A percentile compares a stretch with the other conserved stretches of the same genome.
Conservation (phyloP, 1,140 invertebrate species). For the Propsilocerus akamusi region DNA sequence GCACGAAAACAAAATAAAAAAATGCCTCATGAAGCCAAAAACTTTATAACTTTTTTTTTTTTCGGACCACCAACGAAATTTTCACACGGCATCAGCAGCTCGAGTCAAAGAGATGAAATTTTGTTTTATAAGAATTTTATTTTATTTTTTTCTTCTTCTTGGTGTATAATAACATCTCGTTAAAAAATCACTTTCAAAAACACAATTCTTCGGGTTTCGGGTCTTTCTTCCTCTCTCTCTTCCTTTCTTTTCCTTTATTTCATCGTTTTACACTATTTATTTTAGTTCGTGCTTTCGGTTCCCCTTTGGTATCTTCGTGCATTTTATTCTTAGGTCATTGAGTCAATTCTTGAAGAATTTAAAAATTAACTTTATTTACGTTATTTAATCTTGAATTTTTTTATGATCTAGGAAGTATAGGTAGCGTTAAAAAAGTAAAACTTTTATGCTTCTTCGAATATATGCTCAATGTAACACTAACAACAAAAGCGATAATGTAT, state of each 20-base stretch:
- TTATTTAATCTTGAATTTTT: too few relatives aligned
- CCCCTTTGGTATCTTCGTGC: neutral
- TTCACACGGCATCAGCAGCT: neutral
- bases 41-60: neutral
- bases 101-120: neutral
- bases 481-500: too few relatives aligned
- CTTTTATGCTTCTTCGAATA: too few relatives aligned
- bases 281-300: neutral
- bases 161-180: neutral
- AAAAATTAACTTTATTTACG: too few relatives aligned
- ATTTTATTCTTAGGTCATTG: too few relatives aligned
- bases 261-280: neutral
- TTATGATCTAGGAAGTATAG: too few relatives aligned
- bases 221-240: neutral
- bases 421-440: too few relatives aligned
- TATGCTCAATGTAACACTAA: too few relatives aligned
- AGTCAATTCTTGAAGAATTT: too few relatives aligned
- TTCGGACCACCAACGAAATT: neutral
- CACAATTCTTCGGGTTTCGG: neutral
- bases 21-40: neutral
- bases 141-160: neutral
- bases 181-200: slow-evolving; percentile 2
- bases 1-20: neutral
- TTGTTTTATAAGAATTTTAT: neutral
- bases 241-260: neutral